phyloP scores from a whole-genome alignment of 2,888 invertebrate genomes.

The Cryptus viduatorius region DNA sequence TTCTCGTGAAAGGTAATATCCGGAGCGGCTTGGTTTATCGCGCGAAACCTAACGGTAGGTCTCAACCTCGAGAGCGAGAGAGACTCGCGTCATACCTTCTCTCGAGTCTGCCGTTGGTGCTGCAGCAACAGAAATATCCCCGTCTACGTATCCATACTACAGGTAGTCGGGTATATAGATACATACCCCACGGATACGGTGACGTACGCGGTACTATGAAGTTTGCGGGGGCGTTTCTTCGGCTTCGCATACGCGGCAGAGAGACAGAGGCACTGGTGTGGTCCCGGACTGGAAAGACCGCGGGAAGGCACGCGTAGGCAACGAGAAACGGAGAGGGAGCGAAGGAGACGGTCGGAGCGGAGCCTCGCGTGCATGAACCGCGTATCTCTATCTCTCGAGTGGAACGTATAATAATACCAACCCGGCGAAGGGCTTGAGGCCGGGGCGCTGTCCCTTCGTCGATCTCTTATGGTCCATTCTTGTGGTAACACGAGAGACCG shows the following conservation, averaged over 20 bases:
- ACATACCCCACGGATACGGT: slow-evolving; percentile 22
- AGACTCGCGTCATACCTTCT: slow-evolving; percentile 74
- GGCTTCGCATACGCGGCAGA: background rate
- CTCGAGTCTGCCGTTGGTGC: slow-evolving; percentile 66
- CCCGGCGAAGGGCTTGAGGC: slow-evolving; percentile 41
- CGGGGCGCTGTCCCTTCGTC: slow-evolving; percentile 51
- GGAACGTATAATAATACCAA: slow-evolving; percentile 51
- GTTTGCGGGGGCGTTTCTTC: slow-evolving; percentile 65
- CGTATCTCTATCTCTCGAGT: slow-evolving; percentile 47
- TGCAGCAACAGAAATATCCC: slow-evolving; percentile 57
- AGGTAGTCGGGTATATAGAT: slow-evolving; percentile 43
- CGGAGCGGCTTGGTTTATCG: slow-evolving; percentile 75
- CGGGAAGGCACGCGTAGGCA: slow-evolving; percentile 8
- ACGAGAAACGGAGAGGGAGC: background rate
- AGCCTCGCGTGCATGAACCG: slow-evolving; percentile 55
- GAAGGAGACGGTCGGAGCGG: slow-evolving; percentile 35
- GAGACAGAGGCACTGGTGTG: slow-evolving; percentile 46
- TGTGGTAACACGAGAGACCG: slow-evolving; percentile 45
- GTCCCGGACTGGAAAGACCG: slow-evolving; percentile 28
- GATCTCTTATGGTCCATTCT: slow-evolving; percentile 36
- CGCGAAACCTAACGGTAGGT: slow-evolving; percentile 78
- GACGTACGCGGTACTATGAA: slow-evolving; percentile 47
- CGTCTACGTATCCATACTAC: slow-evolving; percentile 51
- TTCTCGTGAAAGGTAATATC: slow-evolving; percentile 70
- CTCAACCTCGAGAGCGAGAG: slow-evolving; percentile 70